phyloP scores from a whole-genome alignment of 2,888 invertebrate genomes.

The Chrysolina americana region DNA sequence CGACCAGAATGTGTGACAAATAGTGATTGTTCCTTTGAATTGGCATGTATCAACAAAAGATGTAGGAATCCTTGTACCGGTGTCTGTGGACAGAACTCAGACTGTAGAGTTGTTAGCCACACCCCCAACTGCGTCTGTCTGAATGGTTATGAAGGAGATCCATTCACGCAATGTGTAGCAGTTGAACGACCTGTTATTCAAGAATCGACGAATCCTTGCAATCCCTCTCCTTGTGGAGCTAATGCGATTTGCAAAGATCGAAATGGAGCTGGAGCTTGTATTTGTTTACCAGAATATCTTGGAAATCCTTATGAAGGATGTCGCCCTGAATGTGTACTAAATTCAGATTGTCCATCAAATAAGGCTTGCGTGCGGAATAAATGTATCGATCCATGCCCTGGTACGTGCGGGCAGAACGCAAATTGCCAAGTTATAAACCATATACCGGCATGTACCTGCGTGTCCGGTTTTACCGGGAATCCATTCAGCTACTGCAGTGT shows the following conservation, averaged over 20 bases:
- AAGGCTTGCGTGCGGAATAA: constrained; percentile 73
- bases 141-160: constrained; percentile 79
- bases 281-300: constrained; percentile 70
- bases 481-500: constrained; percentile 57
- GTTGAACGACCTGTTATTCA: constrained; percentile 38
- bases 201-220: constrained; percentile 65
- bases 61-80: constrained; percentile 82
- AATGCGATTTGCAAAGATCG: constrained; percentile 71
- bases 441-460: constrained; percentile 77
- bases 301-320: constrained; percentile 76
- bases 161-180: constrained; percentile 70
- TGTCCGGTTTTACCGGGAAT: constrained; percentile 78
- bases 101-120: constrained; percentile 83
- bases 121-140: constrained; percentile 80
- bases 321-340: constrained; percentile 73
- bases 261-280: constrained; percentile 72
- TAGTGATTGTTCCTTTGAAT: constrained; percentile 78
- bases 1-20: constrained; percentile 83
- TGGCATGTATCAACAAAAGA: constrained; percentile 81
- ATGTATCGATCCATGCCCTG: constrained; percentile 75
- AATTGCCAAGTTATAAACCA: constrained; percentile 72
- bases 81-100: constrained; percentile 79
- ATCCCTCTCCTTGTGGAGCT: constrained; percentile 71
- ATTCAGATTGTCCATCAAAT: constrained; percentile 73
- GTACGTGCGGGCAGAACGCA: constrained; percentile 79